Percentiles rank a stretch among this genome's conserved stretches.
Conservation (phyloP, 2,797 vertebrate genomes). For the Limosa lapponica region DNA sequence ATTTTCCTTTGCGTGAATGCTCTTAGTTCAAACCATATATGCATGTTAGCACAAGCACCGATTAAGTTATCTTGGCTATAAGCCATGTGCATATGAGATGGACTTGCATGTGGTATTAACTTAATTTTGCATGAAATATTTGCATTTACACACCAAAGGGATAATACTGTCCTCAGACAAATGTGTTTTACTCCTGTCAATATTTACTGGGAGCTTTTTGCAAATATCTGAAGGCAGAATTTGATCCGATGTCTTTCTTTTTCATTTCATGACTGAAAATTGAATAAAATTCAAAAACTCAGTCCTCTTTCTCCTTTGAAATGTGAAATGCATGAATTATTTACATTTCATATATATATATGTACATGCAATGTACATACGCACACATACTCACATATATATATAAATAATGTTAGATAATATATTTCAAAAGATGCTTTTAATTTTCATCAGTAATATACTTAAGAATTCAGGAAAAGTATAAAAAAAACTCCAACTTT, state of each 20-base stretch:
- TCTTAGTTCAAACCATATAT: constrained; percentile 68
- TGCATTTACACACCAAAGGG: constrained; percentile 72
- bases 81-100: constrained; percentile 73
- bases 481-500: not conserved
- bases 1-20: constrained; percentile 73
- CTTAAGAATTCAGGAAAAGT: not conserved
- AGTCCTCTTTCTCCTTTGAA: constrained; percentile 38
- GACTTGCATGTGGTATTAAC: constrained; percentile 79
- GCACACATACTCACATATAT: not conserved
- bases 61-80: constrained; percentile 57
- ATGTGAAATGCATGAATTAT: constrained; percentile 35
- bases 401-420: not conserved
- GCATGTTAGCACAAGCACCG: constrained; percentile 75
- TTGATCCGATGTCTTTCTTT: constrained; percentile 49
- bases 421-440: constrained; percentile 37
- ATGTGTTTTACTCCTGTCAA: constrained; percentile 11
- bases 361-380: not conserved
- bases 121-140: constrained; percentile 85
- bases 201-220: not conserved
- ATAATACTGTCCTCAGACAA: constrained; percentile 25
- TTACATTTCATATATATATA: constrained; percentile 3
- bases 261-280: constrained; percentile 63
- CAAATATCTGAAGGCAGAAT: constrained; percentile 28
- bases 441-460: not conserved
- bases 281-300: constrained; percentile 33